Evolutionary conservation across 2,113 vertebrate species (phyloP), one percentile per base, ranked within the genome.

Genomic region (Lepus americanus): DNA sequence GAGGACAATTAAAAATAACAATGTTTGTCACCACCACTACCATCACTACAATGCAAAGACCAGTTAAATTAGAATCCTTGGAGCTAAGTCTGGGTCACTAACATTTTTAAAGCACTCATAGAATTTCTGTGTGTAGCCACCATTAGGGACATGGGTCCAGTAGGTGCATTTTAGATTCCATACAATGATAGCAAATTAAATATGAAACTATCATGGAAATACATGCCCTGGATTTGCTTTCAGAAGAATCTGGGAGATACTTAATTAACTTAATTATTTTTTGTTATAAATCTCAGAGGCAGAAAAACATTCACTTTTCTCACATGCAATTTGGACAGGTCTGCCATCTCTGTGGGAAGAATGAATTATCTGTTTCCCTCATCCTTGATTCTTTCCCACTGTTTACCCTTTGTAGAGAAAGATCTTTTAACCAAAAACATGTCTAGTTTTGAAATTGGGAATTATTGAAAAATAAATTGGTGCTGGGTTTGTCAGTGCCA

Each of bases 61-160:
- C 27, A 78, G 67, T 88, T 87, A 73, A 95, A 74, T 63, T 63
- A 92, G 64, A 89, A 61, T 81, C 25, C 77, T n/a, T 72, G 66
- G 25, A 82, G 6, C 11, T 9, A 31, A 33, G 5, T 9, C 39
- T 67, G 81, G 55, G 55, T 78, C 55, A 72, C 27, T 44, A 87
- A 17, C 13, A 67, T 13, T 82, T 81, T 87, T 17, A 59, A 83
- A 79, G 78, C 2, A 44, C 6, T 36, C 22, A 9, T 9, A n/a
- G 16, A 63, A 78, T 69, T 39, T 2, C 59, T 82, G 4, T 33
- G 11, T 80, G 29, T n/a, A 61, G 1, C 70, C 29, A 69, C 20
- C 9, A 9, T 84, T 72, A 77, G 88, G 49, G 83, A 31, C 4
- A 53, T 11, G 22, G 44, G 49, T 31, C 25, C 31, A 13, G 9